Evolutionary conservation across 2,797 vertebrate species (phyloP).

Genomic region (Pteronotus mesoamericanus): DNA sequence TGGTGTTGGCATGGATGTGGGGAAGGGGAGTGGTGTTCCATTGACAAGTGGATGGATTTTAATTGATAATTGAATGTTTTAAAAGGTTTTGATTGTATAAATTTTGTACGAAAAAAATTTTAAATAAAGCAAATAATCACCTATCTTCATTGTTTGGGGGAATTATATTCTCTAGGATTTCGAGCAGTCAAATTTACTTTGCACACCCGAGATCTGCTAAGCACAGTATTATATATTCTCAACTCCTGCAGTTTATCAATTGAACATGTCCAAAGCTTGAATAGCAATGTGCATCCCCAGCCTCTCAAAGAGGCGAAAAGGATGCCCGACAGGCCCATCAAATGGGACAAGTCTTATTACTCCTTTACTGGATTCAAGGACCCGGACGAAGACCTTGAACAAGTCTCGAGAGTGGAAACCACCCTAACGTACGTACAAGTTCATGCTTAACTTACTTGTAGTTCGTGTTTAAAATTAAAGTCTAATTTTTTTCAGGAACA

Average conservation of each 20-base stretch:
- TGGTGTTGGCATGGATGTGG: background rate
- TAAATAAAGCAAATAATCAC: slow-evolving; percentile 33
- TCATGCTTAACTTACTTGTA: background rate
- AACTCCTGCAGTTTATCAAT: slow-evolving; percentile 93
- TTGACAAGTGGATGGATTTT: background rate
- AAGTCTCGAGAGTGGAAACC: slow-evolving; percentile 88
- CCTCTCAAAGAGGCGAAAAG: slow-evolving; percentile 70
- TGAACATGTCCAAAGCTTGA: slow-evolving; percentile 88
- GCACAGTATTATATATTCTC: slow-evolving; percentile 92
- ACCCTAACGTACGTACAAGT: slow-evolving; percentile 86
- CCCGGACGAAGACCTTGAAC: slow-evolving; percentile 93
- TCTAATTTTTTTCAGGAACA: background rate
- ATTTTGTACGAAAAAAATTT: slow-evolving; percentile 40
- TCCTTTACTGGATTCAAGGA: slow-evolving; percentile 94
- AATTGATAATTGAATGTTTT: slow-evolving; percentile 16
- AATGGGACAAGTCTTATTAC: slow-evolving; percentile 96
- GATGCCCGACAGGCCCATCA: slow-evolving; percentile 90
- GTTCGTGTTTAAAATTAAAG: slow-evolving; percentile 8
- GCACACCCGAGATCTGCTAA: slow-evolving; percentile 89
- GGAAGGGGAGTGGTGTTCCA: background rate
- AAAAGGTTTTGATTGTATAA: slow-evolving; percentile 24
- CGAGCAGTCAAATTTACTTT: slow-evolving; percentile 94
- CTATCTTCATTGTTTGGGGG: slow-evolving; percentile 62
- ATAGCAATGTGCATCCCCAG: slow-evolving; percentile 68
- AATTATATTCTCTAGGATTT: slow-evolving; percentile 88